These are phyloP conservation scores for Felis catus DNA, from an alignment of 2,113 vertebrate species.

Conservation along the genomic window DNA sequence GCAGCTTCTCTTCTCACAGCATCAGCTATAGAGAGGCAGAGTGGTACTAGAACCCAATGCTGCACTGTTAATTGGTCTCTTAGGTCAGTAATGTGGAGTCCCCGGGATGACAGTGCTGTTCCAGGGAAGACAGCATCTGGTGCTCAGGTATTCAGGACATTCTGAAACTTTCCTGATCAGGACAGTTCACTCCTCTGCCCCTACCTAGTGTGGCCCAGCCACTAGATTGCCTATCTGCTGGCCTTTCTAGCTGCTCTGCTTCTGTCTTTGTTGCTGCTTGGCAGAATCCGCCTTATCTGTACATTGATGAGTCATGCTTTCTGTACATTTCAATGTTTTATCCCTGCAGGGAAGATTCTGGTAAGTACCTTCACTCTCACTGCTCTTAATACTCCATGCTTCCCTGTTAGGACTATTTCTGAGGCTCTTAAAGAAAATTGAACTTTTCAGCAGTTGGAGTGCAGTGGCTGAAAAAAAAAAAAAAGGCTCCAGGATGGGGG, in stretches of 20 bases:
- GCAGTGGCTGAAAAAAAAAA: not conserved
- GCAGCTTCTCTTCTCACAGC: not conserved
- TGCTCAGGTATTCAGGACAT: not conserved
- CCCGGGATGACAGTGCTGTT: not conserved
- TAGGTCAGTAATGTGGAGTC: not conserved
- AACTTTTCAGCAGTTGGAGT: slow-evolving; percentile 59
- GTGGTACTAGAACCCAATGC: fast-evolving
- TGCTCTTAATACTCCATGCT: slow-evolving; percentile 52
- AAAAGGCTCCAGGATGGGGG: not conserved
- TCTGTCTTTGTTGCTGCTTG: slow-evolving; percentile 12
- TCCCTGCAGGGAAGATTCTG: slow-evolving; percentile 56
- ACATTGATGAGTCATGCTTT: slow-evolving; percentile 62
- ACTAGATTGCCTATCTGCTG: not conserved
- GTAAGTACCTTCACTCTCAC: slow-evolving; percentile 60
- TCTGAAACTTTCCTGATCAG: slow-evolving; percentile 14
- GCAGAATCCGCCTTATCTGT: slow-evolving; percentile 7
- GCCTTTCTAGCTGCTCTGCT: not conserved
- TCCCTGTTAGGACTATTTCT: slow-evolving; percentile 61
- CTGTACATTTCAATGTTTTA: slow-evolving; percentile 64
- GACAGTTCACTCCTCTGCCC: not conserved
- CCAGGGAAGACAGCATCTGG: not conserved
- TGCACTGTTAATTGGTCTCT: not conserved
- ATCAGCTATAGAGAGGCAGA: not conserved
- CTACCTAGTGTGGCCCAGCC: not conserved
- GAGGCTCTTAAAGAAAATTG: slow-evolving; percentile 71